Conservation (phyloP, 37 sponge, comb jelly and placozoan species). For the Geodia barretti region DNA sequence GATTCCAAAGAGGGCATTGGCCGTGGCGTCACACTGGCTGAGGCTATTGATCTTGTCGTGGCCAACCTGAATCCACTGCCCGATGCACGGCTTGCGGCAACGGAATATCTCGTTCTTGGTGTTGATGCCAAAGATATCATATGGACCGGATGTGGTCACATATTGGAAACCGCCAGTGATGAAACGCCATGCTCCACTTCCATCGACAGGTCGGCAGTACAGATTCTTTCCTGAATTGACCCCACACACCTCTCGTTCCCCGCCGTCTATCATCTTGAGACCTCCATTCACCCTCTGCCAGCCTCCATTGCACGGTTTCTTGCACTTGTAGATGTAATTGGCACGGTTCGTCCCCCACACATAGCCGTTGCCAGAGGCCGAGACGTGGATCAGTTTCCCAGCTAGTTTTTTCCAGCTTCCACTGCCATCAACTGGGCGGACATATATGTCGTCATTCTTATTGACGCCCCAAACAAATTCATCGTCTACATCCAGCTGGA, state of each 20-base stretch:
- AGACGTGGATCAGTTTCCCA: slow-evolving; percentile 54
- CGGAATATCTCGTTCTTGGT: background rate
- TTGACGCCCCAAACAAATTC: slow-evolving; percentile 60
- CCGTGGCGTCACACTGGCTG: background rate
- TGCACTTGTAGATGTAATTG: slow-evolving; percentile 65
- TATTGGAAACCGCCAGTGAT: slow-evolving; percentile 13
- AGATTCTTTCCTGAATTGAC: slow-evolving; percentile 20
- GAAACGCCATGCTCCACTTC: slow-evolving; percentile 43
- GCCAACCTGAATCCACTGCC: background rate
- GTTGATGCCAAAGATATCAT: background rate
- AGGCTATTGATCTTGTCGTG: background rate
- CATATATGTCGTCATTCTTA: slow-evolving; percentile 7
- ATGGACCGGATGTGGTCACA: background rate
- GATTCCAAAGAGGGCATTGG: background rate
- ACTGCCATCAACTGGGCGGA: slow-evolving; percentile 53
- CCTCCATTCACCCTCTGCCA: slow-evolving; percentile 33
- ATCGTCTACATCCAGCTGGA: slow-evolving; percentile 59
- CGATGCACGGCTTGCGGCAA: background rate
- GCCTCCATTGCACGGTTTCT: slow-evolving; percentile 65
- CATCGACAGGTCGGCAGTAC: slow-evolving; percentile 45
- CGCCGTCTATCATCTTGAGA: slow-evolving; percentile 52
- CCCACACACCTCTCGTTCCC: slow-evolving; percentile 49
- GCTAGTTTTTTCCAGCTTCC: slow-evolving; percentile 30
- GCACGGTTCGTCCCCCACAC: slow-evolving; percentile 62
- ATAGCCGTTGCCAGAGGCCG: slow-evolving; percentile 78